Percentiles rank a stretch among this genome's conserved stretches.
phyloP scores from a whole-genome alignment of 2,888 invertebrate species.

The Oscheius sp. region DNA sequence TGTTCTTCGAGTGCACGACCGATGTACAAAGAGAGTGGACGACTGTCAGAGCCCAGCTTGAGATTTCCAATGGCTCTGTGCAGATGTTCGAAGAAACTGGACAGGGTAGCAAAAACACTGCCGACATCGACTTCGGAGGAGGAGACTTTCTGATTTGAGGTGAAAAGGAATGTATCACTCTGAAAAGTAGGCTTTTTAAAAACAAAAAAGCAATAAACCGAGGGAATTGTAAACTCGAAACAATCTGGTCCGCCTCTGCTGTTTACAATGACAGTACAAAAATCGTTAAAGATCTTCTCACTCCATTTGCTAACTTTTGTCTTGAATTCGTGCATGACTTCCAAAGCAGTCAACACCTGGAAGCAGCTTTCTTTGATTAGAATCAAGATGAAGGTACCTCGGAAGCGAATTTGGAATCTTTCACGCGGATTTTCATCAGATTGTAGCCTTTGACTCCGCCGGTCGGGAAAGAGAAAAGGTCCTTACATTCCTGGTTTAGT shows the following conservation, averaged over 20 bases:
- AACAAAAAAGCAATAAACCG: background rate
- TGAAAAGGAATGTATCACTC: background rate
- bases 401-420: background rate
- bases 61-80: slow-evolving; percentile 4
- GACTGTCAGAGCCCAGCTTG: slow-evolving; percentile 12
- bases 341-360: slow-evolving; percentile 1
- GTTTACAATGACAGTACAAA: slow-evolving; percentile 27
- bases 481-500: slow-evolving; percentile 14
- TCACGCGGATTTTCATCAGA: slow-evolving; percentile 27
- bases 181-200: background rate
- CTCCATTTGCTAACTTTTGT: slow-evolving; percentile 23
- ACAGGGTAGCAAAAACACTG: background rate
- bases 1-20: slow-evolving; percentile 19
- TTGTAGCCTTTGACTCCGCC: slow-evolving; percentile 14
- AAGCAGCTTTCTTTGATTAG: background rate
- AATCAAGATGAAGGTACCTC: slow-evolving; percentile 5
- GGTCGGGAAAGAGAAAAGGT: slow-evolving; percentile 24
- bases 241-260: slow-evolving; percentile 14
- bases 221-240: slow-evolving; percentile 2
- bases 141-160: background rate
- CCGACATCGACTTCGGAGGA: background rate
- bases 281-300: slow-evolving; percentile 18
- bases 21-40: slow-evolving; percentile 8
- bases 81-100: slow-evolving; percentile 17
- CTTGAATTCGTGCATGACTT: slow-evolving; percentile 20